A percentile compares a stretch with the other conserved stretches of the same genome.
phyloP scores from a whole-genome alignment of 2,113 vertebrate species.

The Pluvialis apricaria region DNA sequence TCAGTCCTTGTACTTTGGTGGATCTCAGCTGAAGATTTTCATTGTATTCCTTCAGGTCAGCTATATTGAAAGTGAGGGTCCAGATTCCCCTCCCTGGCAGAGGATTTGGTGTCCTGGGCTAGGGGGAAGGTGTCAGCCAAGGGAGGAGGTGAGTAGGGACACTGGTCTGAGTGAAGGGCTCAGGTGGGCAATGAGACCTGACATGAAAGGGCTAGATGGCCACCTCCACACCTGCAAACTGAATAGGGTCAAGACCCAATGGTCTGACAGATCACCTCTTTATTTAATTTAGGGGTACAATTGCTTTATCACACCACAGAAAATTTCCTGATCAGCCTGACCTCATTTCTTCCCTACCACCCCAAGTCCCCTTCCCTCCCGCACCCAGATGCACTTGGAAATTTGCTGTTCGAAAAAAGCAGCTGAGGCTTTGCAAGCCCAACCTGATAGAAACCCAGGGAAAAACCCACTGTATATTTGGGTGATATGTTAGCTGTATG shows the following conservation, averaged over 20 bases:
- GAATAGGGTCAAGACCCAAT: accelerated
- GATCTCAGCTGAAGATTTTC: not conserved
- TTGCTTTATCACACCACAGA: not conserved
- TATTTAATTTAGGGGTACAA: not conserved
- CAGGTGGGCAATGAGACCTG: accelerated
- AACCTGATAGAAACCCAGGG: not conserved
- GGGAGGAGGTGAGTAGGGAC: not conserved
- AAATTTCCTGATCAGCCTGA: not conserved
- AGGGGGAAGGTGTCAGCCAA: not conserved
- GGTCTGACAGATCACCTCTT: not conserved
- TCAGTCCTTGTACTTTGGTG: not conserved
- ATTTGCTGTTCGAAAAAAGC: not conserved
- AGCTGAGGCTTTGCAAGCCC: not conserved
- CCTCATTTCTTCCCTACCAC: not conserved
- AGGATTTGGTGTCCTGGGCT: not conserved
- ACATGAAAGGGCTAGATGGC: accelerated
- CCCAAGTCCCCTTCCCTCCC: not conserved
- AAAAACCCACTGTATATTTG: not conserved
- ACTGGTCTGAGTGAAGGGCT: not conserved
- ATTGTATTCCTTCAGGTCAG: not conserved
- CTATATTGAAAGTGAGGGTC: not conserved
- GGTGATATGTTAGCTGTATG: not conserved
- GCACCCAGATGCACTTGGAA: not conserved
- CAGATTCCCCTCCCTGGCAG: not conserved
- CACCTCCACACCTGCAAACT: not conserved